Evolutionary conservation across 2,888 invertebrate genomes (phyloP).

Genomic region (Chaitophorus viminalis): DNA sequence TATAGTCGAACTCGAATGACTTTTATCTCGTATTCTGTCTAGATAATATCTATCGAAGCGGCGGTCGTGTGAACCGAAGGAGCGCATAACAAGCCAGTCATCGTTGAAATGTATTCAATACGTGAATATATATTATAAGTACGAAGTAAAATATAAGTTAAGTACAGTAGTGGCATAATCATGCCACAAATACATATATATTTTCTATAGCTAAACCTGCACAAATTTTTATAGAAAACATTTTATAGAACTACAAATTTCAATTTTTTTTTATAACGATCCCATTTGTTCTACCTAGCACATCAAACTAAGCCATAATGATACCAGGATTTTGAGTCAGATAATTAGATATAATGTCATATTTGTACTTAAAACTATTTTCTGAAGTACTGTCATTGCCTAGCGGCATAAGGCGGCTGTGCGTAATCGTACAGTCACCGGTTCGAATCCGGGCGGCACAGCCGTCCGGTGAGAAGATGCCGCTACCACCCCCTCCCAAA

Average conservation of each 20-base stretch:
- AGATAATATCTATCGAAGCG: conserved; percentile 39
- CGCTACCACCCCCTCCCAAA: too few species aligned
- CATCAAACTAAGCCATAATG: conserved; percentile 12
- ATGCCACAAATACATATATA: background rate
- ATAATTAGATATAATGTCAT: background rate
- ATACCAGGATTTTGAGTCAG: background rate
- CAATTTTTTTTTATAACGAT: conserved; percentile 9
- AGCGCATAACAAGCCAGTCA: conserved; percentile 41
- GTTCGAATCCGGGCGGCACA: too few species aligned
- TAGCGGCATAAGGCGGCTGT: too few species aligned
- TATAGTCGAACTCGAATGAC: conserved; percentile 18
- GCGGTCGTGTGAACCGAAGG: conserved; percentile 38
- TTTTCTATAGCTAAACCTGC: background rate
- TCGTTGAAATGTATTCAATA: conserved; percentile 23
- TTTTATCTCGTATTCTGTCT: conserved; percentile 55
- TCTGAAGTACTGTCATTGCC: too few species aligned
- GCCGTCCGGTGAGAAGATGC: too few species aligned
- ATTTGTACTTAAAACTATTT: background rate
- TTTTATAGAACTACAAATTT: background rate
- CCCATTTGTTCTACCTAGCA: background rate
- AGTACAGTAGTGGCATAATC: background rate
- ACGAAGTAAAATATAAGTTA: conserved; percentile 17
- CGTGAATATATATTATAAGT: background rate
- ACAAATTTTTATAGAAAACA: conserved; percentile 24
- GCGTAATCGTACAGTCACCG: too few species aligned